Evolutionary conservation across 2,797 vertebrate genomes (phyloP), one percentile per base, ranked within the genome.

Genomic region (Meda fulgida): DNA sequence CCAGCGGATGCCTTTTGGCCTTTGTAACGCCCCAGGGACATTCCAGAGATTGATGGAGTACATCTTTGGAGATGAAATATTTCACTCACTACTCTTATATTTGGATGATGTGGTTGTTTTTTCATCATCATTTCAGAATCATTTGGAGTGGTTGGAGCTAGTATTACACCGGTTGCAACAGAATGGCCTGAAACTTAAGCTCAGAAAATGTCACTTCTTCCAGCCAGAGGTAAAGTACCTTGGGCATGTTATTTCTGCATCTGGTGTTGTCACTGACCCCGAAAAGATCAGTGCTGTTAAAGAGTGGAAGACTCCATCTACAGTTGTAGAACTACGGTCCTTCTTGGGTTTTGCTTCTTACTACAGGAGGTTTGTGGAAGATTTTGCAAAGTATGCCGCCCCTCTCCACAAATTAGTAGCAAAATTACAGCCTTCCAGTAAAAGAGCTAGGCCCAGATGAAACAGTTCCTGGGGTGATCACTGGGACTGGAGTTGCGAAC

Each of bases 101-200:
- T 38, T 71, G 4, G 66, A 79, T 14, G 34, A 73, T 26, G 51
- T 82, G 13, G 34, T 82, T 16, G 19, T 73, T 29, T 82, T 82
- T 38, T 70, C 83, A 19, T 71, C 63, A 31, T 38, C 65, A 5
- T 78, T 84, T 26, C 3, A 58, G 23, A 46, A 38, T 11, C 75
- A 78, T 21, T 46, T 51, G 9, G 26, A 29, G 7, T 3, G 29
- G 40, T 21, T 48, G 7, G 29, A 78, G 10, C 16, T 84, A 23
- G 40, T 84, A 0, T 31, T 63, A 16, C 29, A 19, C 2, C 14
- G 70, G 14, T 31, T 75, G 26, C 23, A 83, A 29, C 18, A 75
- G 7, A 36, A 36, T 38, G 26, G 29, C 26, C 38, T 78, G 14
- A 80, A 80, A n/a, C 40, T 48, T 7, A 65, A 83, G 21, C 26